Evolutionary conservation across 1,140 invertebrate species (phyloP), one percentile per base, ranked within the genome.

Genomic region (Drosophila pandora): DNA sequence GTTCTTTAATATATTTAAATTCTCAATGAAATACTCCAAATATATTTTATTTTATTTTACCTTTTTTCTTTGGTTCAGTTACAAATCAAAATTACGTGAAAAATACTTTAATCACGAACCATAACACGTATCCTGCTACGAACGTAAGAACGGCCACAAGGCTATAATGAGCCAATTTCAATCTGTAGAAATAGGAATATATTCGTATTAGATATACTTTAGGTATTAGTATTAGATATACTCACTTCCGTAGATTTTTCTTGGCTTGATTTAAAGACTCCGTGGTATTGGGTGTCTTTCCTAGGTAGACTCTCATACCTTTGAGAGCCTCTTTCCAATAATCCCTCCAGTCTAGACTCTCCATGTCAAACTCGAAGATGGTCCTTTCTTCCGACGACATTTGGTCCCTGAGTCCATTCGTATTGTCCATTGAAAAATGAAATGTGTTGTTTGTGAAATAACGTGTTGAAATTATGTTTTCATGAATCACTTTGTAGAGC

Each of bases 401-500:
- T 10, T 92, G 92, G 0, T 91, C 76, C 90, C 94, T 93, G 45
- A 98, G 90, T 3, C 84, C 81, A 41, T 93, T 90, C 0, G 94
- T 92, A 76, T 96, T 96, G 0, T 92, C 88, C 71, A 94, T 95
- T 3, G 93, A 84, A 79, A 96, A 96, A 30, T 93, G 92, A 95
- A 95, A 97, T 60, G 94, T 90, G 28, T 93, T 90, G 0, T 92
- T 92, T 4, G 94, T 93, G 88, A 97, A 96, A 74, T 94, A 95
- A n/a, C 94, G 92, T 13, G 96, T 91, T 2, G 94, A 93, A 12
- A 92, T 91, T 2, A 94, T 93, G 55, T 95, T 94, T 79, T 95
- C 94, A 50, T 95, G 93, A 25, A 97, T 93, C 88, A 95, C 95
- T 8, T 92, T 92, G 76, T 96, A 96, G 0, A 95, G 93, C 76